Conservation (phyloP, 35 echinoderm and acorn worm species). For the Holothuria glaberrima region DNA sequence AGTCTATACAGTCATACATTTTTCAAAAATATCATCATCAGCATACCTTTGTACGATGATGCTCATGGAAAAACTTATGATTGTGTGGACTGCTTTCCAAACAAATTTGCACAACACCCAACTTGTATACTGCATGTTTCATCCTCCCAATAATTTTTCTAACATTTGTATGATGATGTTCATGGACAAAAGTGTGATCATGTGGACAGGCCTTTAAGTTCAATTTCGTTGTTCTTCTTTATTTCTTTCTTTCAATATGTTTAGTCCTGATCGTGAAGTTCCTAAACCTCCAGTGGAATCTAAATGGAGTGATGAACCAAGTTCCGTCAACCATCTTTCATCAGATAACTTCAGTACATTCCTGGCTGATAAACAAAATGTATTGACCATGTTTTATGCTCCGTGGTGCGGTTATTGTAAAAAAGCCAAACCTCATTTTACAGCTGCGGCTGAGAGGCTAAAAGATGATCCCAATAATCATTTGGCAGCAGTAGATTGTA, state of each 20-base stretch:
- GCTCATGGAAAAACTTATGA: too few species aligned
- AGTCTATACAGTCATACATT: too few species aligned
- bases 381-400: slow-evolving; percentile 94
- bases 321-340: slow-evolving; percentile 78
- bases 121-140: too few species aligned
- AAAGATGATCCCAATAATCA: slow-evolving; percentile 62
- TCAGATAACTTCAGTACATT: slow-evolving; percentile 73
- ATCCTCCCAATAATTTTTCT: too few species aligned
- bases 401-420: slow-evolving; percentile 98
- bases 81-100: too few species aligned
- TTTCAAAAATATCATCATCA: too few species aligned
- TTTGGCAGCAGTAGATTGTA: slow-evolving; percentile 91
- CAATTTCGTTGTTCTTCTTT: too few species aligned
- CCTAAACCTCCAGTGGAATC: slow-evolving; percentile 67
- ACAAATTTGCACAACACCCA: too few species aligned
- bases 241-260: not conserved
- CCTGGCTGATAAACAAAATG: slow-evolving; percentile 63
- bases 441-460: slow-evolving; percentile 70
- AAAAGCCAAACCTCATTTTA: slow-evolving; percentile 80
- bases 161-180: too few species aligned
- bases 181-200: too few species aligned
- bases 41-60: too few species aligned
- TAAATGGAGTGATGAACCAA: slow-evolving; percentile 85
- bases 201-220: too few species aligned
- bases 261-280: slow-evolving; percentile 18